These are phyloP conservation scores for Hippopotamus amphibius DNA, from an alignment of 2,113 vertebrate genomes.

Conservation along the genomic window DNA sequence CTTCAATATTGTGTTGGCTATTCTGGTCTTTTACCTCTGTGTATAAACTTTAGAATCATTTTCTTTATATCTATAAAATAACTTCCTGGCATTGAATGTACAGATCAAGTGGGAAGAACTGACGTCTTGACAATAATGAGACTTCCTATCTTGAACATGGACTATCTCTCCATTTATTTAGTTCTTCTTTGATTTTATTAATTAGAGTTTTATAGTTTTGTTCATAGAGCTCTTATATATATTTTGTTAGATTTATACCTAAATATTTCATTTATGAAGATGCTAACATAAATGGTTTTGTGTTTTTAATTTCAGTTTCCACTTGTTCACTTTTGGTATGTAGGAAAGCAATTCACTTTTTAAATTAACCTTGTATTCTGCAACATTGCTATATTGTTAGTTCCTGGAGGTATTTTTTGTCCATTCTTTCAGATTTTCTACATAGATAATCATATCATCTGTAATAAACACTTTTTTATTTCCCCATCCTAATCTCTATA, in stretches of 20 bases:
- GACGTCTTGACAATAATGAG: neutral
- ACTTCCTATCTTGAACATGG: neutral
- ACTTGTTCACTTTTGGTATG: neutral
- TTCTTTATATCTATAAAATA: neutral
- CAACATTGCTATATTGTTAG: neutral
- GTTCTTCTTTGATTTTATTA: neutral
- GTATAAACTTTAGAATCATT: neutral
- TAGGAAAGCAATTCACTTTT: neutral
- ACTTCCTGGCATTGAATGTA: neutral
- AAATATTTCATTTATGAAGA: neutral
- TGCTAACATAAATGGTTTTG: neutral
- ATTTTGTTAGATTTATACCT: neutral
- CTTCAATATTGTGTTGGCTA: neutral
- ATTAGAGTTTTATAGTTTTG: neutral
- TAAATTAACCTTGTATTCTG: neutral
- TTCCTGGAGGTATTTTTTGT: neutral
- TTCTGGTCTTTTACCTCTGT: neutral
- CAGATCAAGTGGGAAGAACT: neutral
- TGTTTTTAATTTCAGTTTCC: neutral
- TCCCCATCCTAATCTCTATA: neutral
- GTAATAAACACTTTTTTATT: neutral
- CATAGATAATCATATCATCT: neutral
- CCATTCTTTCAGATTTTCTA: neutral
- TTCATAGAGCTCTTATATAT: neutral
- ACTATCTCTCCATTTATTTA: neutral